Evolutionary conservation across 2,797 vertebrate genomes (phyloP), one percentile per base, ranked within the genome.

Genomic region (Takifugu ocellatus): DNA sequence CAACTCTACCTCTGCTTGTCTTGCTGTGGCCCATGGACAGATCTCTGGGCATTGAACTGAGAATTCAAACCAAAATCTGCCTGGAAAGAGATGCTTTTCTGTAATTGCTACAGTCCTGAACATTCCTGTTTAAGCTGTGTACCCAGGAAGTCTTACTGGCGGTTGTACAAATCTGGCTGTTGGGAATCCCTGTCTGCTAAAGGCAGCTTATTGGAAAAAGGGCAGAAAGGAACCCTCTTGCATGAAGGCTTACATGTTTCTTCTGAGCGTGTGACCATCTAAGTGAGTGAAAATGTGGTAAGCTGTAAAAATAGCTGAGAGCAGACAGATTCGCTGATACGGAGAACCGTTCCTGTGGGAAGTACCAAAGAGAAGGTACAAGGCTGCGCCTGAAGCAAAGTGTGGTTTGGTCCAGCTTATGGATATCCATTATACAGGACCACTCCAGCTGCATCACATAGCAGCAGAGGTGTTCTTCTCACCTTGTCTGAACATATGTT

Each of bases 381-480:
- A 84, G 66, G 79, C 85, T 90, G 81, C 81, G 83, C 89, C 84
- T 84, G 70, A 87, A 82, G 86, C 70, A 77, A 75, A 85, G 79
- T 68, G 72, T 76, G 86, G 83, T 79, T 85, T 76, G 78, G 61
- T 72, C 87, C 87, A 80, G 78, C 56, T 77, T 77, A 82, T 83
- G 89, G 87, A 75, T 85, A 86, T 89, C 85, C 82, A 90, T 81
- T 86, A 82, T 72, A 66, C 48, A 4, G 42, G 65, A 59, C 55
- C 69, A 70, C 59, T 70, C 61, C 82, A 84, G 82, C 76, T 86
- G 82, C 62, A 77, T 70, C 52, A n/a, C 72, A 70, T 68, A 76
- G 12, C 11, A 39, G 12, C 36, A 3, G 36, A 39, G 36, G 10
- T 11, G 2, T 39, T 39, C 72, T 81, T 83, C 70, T 50, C 49